Evolutionary conservation across 2,888 invertebrate species (phyloP).

Genomic region (Diadromus collaris): DNA sequence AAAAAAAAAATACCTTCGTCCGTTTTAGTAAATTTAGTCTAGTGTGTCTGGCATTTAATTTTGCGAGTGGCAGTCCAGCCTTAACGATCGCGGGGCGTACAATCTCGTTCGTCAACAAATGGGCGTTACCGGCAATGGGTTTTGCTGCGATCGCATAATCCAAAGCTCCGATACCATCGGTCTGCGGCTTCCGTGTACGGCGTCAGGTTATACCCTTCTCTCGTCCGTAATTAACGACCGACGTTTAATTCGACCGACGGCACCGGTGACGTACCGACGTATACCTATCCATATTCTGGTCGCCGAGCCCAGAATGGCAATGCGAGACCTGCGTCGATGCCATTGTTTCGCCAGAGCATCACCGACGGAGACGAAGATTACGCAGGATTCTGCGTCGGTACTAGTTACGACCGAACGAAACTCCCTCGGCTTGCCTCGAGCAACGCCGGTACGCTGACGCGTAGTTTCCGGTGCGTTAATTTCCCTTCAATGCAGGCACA

Average conservation of each 20-base stretch:
- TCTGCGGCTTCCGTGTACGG: background rate
- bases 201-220: background rate
- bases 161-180: background rate
- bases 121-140: constrained; percentile 1
- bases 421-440: background rate
- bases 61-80: background rate
- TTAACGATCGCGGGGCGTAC: background rate
- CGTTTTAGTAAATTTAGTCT: background rate
- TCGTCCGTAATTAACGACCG: background rate
- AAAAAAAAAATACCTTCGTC: background rate
- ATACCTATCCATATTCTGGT: background rate
- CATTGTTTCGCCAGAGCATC: background rate
- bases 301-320: background rate
- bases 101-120: background rate
- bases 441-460: background rate
- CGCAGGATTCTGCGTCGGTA: background rate
- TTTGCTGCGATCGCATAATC: background rate
- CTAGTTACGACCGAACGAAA: background rate
- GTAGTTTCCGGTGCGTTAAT: too few species aligned
- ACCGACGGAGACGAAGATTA: background rate
- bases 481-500: too few species aligned
- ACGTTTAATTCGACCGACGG: background rate
- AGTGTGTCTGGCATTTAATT: background rate
- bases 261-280: background rate
- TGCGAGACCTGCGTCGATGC: background rate